A percentile compares a stretch with the other conserved stretches of the same genome.
Conservation (phyloP, 2,113 vertebrate genomes). For the Forbesichthys agassizii region DNA sequence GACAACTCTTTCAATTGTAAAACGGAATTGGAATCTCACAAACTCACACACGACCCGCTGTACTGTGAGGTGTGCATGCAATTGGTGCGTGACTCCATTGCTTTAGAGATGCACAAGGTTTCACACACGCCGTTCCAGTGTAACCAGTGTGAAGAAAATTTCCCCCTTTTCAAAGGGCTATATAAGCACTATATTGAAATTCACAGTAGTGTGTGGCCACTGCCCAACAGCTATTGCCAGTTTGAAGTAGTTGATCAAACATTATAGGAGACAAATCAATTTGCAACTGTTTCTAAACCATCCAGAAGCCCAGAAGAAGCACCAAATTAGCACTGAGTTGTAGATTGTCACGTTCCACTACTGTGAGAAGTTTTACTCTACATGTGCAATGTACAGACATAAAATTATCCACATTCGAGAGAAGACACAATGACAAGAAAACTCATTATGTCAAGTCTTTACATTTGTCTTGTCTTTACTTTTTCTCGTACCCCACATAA, state of each 20-base stretch:
- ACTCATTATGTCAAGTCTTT: slow-evolving; percentile 37
- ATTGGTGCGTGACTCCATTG: slow-evolving; percentile 62
- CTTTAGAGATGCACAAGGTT: slow-evolving; percentile 65
- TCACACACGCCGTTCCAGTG: slow-evolving; percentile 73
- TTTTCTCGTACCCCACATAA: slow-evolving; percentile 35
- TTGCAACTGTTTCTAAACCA: too few species aligned
- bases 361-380: slow-evolving; percentile 52
- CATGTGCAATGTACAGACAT: slow-evolving; percentile 35
- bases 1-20: slow-evolving; percentile 70
- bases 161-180: slow-evolving; percentile 65
- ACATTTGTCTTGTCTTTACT: slow-evolving; percentile 22
- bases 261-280: slow-evolving; percentile 65
- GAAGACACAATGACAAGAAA: slow-evolving; percentile 43
- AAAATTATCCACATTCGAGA: slow-evolving; percentile 61
- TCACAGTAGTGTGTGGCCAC: slow-evolving; percentile 64
- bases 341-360: slow-evolving; percentile 38
- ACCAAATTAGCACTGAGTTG: slow-evolving; percentile 37
- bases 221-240: slow-evolving; percentile 56
- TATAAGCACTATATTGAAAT: slow-evolving; percentile 71
- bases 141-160: slow-evolving; percentile 67
- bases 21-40: slow-evolving; percentile 66
- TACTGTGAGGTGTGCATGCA: slow-evolving; percentile 74
- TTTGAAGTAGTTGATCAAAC: slow-evolving; percentile 67
- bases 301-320: slow-evolving; percentile 39
- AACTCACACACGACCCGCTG: slow-evolving; percentile 71